Conservation (phyloP, 2,113 vertebrate genomes). For the Pomatorhinus ruficollis region DNA sequence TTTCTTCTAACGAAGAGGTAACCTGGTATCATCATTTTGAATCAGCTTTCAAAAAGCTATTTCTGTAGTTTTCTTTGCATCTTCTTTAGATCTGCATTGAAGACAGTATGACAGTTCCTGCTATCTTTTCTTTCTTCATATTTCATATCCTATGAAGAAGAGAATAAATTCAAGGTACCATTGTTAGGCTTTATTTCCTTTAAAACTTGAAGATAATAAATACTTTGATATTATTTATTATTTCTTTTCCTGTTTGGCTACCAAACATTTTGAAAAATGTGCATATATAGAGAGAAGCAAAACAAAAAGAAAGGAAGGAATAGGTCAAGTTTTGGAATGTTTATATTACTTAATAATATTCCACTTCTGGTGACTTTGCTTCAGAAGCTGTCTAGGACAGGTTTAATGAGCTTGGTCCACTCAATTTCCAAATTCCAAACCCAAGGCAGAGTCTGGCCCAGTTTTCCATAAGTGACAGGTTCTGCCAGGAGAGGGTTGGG, state of each 20-base stretch:
- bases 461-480: neutral
- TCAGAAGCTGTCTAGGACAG: neutral
- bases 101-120: neutral
- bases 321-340: neutral
- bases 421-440: neutral
- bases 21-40: neutral
- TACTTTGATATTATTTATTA: neutral
- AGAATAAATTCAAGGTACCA: neutral
- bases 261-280: neutral
- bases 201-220: neutral
- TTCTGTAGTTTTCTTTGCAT: neutral
- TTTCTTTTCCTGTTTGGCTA: neutral
- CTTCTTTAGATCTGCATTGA: neutral
- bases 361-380: neutral
- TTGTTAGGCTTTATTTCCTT: neutral
- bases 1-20: neutral
- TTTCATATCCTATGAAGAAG: neutral
- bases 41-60: neutral
- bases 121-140: neutral
- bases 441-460: neutral
- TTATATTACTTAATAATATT: neutral
- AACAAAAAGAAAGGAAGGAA: neutral
- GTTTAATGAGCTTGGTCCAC: neutral
- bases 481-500: neutral
- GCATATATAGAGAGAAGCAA: neutral